phyloP scores from a whole-genome alignment of 2,797 vertebrate species.

The Argya squamiceps region DNA sequence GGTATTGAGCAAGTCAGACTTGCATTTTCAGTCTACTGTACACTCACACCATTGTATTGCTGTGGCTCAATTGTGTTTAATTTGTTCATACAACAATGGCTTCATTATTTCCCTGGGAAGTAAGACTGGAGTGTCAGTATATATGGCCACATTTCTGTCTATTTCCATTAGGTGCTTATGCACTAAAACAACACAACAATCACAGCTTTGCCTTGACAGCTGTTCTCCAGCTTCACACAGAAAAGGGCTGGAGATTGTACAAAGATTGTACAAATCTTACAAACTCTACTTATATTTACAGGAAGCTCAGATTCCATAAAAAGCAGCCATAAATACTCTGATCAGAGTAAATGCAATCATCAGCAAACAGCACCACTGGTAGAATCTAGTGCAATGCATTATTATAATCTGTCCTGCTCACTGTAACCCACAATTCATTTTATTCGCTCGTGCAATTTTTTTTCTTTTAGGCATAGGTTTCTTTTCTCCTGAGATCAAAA shows the following conservation, averaged over 20 bases:
- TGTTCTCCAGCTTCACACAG: not conserved
- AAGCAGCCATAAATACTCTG: constrained; percentile 18
- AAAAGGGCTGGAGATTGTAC: not conserved
- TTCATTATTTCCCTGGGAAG: not conserved
- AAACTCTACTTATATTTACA: not conserved
- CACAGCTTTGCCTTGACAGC: not conserved
- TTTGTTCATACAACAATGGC: not conserved
- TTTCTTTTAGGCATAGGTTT: not conserved
- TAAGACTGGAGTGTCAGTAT: not conserved
- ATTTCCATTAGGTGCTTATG: not conserved
- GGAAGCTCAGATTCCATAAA: not conserved
- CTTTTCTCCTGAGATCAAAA: not conserved
- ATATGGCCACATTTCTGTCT: not conserved
- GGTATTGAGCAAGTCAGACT: not conserved
- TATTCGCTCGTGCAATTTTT: not conserved
- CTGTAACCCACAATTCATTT: constrained; percentile 2
- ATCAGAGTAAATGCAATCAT: not conserved
- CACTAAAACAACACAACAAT: not conserved
- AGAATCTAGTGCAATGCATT: not conserved
- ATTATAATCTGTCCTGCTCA: not conserved
- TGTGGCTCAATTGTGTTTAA: not conserved
- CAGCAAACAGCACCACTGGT: not conserved
- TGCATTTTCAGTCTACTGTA: not conserved
- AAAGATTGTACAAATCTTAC: not conserved
- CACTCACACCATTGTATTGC: not conserved